Evolutionary conservation across 2,113 vertebrate genomes (phyloP), one percentile per base, ranked within the genome.

Genomic region (Colius striatus): DNA sequence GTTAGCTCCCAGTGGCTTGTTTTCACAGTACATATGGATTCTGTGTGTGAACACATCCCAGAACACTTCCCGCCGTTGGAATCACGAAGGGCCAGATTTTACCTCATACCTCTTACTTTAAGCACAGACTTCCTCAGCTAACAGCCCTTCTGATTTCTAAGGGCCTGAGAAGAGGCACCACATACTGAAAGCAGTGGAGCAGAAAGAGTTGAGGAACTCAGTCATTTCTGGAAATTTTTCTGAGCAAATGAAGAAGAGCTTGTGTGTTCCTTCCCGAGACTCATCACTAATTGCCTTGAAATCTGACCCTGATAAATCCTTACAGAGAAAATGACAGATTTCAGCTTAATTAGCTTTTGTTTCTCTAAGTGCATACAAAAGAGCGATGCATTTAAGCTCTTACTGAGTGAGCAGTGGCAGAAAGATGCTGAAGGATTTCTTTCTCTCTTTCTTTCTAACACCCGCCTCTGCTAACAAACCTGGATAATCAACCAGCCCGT

Each of bases 291-390:
- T 94, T 96, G 85, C 92, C 79, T 93, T 78, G 50, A 90, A 89
- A 92, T 74, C 75, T 94, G 90, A 97, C 95, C 96, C 68, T 84
- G 83, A 51, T 86, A 95, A 94, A 96, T 79, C 84, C 89, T 93
- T 89, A 47, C 65, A 88, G 93, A 92, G 79, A 96, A 90, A 92
- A 96, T 95, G 95, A 95, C 94, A 97, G 80, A 86, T 96, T 96
- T 96, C 95, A 92, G 47, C 72, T 95, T 94, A 97, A 97, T 97
- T 96, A 94, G 88, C 88, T 95, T 94, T 91, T 73, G 58, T 95
- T 88, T 86, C 75, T 73, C 20, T 30, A 68, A 85, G 47, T 22
- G 13, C 63, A 84, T 68, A 67, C 60, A 67, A 86, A 67, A 4
- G 36, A 62, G 23, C 6, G 51, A 47, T 53, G 60, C 65, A 27